A percentile compares a stretch with the other conserved stretches of the same genome.
Conservation (phyloP, 2,113 vertebrate genomes). For the Crypturellus undulatus region DNA sequence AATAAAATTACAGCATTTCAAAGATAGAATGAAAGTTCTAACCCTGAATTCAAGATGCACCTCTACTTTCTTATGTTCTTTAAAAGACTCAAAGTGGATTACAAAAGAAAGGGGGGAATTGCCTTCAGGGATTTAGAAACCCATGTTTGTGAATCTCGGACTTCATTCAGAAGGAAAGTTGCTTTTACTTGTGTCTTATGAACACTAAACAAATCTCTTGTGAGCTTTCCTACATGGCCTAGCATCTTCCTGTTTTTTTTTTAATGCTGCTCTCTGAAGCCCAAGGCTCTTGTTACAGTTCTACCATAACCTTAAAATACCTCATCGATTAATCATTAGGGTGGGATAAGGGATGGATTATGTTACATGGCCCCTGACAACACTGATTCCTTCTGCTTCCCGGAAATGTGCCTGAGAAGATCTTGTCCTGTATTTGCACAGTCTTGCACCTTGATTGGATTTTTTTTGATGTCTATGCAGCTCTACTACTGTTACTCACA, state of each 20-base stretch:
- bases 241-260: background rate
- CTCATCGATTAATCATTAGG: background rate
- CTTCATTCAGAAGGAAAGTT: background rate
- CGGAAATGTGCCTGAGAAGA: background rate
- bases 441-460: background rate
- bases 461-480: background rate
- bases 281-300: background rate
- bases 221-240: background rate
- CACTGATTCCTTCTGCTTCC: background rate
- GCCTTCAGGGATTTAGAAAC: background rate
- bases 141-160: background rate
- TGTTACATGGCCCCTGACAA: background rate
- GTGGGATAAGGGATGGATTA: background rate
- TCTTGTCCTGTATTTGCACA: background rate
- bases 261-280: background rate
- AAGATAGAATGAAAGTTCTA: background rate
- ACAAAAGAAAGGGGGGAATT: background rate
- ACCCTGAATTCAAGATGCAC: background rate
- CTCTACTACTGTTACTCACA: background rate
- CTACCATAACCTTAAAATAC: background rate
- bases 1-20: background rate
- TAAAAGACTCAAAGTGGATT: background rate
- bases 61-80: background rate
- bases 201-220: background rate
- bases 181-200: background rate